Base-by-base conservation (phyloP, 2,888 invertebrate species). In the Chouioia cunea region DNA sequence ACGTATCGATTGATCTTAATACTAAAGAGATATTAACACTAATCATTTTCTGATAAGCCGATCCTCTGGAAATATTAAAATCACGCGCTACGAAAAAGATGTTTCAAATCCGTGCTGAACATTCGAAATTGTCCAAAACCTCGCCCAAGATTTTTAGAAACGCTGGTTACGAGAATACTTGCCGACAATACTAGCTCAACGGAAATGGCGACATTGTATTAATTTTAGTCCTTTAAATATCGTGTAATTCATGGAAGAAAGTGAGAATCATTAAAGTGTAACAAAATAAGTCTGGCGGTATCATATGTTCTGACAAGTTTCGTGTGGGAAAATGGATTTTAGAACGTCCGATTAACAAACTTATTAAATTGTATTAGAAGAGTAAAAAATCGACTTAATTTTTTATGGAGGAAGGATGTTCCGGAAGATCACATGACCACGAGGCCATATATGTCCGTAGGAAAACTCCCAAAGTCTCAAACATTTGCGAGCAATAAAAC, bases 1-100 rank as follows among this genome's bases (percentile, higher is more conserved):
- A 79, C 60, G 79, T 80, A 0, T 76, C 79, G 0, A 73, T 77
- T 8, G 78, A 79, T 14, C 71, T 70, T 0, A 65, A 73, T 1
- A 77, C 80, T 8, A 12, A 15, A 1, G 73, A 76, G 36, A 53
- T 66, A 0, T 20, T 75, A 3, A 75, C 74, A 1, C 73, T 73
- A 74, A 75, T 36, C 75, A 75, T 36, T 73, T 73, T 23, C 58
- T 76, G 2, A 62, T 75, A 2, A 75, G 75, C 0, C 15, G 67
- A 0, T 75, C 76, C 0, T 74, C 75, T 0, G 75, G 74, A 2
- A 43, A 8, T 1, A 15, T 65, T 0, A 4, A 44, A 0, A 63
- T 65, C 0, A 71, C 65, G 0, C 1, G 14, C 43, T 68, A 62
- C 16, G 18, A n/a, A 0, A 58, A 70, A 8, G 3, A 1, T 2